These are phyloP conservation scores for Lacerta bilineata DNA, from an alignment of 2,797 vertebrate species.

Conservation along the genomic window DNA sequence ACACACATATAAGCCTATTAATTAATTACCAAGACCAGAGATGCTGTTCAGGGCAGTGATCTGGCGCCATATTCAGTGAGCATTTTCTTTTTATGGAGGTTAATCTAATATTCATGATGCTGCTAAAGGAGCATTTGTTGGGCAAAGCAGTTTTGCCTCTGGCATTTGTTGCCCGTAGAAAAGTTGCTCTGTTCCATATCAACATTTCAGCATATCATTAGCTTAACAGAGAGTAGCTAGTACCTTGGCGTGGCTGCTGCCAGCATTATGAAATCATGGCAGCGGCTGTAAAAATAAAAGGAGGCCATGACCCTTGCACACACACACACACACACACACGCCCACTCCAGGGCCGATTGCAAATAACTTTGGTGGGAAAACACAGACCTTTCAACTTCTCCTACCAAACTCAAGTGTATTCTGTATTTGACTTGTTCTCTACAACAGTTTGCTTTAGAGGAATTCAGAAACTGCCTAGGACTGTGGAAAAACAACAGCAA, in stretches of 20 bases:
- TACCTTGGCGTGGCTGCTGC: slow-evolving; percentile 76
- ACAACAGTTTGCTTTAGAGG: slow-evolving; percentile 81
- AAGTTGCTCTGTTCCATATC: slow-evolving; percentile 82
- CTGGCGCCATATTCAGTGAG: slow-evolving; percentile 10
- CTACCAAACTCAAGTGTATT: slow-evolving; percentile 81
- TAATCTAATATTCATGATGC: slow-evolving; percentile 77
- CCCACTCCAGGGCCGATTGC: slow-evolving; percentile 83
- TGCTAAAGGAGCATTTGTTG: slow-evolving; percentile 74
- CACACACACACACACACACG: slow-evolving; percentile 84
- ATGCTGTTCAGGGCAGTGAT: slow-evolving; percentile 48
- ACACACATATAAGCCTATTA: not conserved
- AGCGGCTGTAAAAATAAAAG: slow-evolving; percentile 85
- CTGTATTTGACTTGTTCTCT: slow-evolving; percentile 82
- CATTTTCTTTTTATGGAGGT: slow-evolving; percentile 66
- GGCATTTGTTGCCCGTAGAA: slow-evolving; percentile 82
- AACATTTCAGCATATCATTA: slow-evolving; percentile 85
- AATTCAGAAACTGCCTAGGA: slow-evolving; percentile 79
- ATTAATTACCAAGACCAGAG: slow-evolving; percentile 57
- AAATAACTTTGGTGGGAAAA: slow-evolving; percentile 89
- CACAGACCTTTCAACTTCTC: slow-evolving; percentile 87
- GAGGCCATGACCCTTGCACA: slow-evolving; percentile 83
- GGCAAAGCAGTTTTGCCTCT: slow-evolving; percentile 79
- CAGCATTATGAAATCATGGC: slow-evolving; percentile 86
- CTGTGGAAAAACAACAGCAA: slow-evolving; percentile 66
- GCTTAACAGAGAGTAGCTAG: slow-evolving; percentile 79